Base-by-base conservation (phyloP, 2,113 vertebrate genomes). In the Vulpes ferrilata region DNA sequence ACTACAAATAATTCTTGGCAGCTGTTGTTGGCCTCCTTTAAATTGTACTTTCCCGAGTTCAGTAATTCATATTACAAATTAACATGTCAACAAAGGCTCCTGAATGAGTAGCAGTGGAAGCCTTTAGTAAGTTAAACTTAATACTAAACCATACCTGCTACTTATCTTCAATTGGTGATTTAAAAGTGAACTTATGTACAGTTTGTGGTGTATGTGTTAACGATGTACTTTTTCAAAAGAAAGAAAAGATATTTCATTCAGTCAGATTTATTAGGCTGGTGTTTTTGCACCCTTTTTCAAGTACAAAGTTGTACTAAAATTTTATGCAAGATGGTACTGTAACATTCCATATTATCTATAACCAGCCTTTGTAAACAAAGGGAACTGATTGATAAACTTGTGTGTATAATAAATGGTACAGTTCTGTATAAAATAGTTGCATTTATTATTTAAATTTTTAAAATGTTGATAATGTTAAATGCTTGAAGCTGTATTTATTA, bases 341-440 rank as follows among this genome's bases (percentile, higher is more conserved):
- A 99, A 99, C 99, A 99, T 99, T 99, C 99, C 99, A 99, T 99
- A 99, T 99, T 99, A 99, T 99, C 99, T 99, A 99, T 99, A 99
- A 99, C 99, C 99, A 99, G 99, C 99, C 99, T 99, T 99, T 99
- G 99, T 99, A 99, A 99, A 99, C 99, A 99, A 99, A 99, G 99
- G 99, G 99, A 99, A 98, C 98, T 98, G 98, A 99, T 99, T 98
- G 98, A 99, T 99, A 98, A 99, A 99, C 98, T 99, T 99, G 99
- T 99, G 99, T 99, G 98, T 99, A 99, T 99, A 99, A 99, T 99
- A 99, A 99, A 99, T 99, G 99, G 98, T 99, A 99, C 99, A 99
- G 98, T 99, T 99, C 99, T 99, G 99, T 99, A 99, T 99, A 99
- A 99, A 99, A 99, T 98, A 99, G 98, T 99, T 98, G 98, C 98